phyloP scores from a whole-genome alignment of 2,113 vertebrate genomes.

The Elachura formosa region DNA sequence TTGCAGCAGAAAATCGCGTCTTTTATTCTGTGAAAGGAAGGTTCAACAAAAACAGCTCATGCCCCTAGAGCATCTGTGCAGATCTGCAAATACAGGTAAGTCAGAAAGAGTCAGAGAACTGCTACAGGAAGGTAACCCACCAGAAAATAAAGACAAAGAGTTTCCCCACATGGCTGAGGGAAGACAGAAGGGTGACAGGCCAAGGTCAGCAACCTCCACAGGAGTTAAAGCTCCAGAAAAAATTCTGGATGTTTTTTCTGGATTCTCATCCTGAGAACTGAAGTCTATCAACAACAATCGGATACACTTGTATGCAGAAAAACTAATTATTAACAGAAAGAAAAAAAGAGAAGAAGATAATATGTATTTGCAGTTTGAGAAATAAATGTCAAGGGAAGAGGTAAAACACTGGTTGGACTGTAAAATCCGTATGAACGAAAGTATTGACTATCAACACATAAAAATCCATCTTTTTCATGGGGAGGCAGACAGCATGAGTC shows the following conservation, averaged over 20 bases:
- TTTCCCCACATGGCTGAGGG: neutral
- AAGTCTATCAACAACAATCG: neutral
- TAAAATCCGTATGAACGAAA: neutral
- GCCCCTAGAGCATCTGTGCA: neutral
- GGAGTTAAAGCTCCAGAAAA: neutral
- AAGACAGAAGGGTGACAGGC: neutral
- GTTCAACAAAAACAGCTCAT: neutral
- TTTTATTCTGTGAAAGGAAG: neutral
- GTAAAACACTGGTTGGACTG: neutral
- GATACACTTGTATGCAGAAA: neutral
- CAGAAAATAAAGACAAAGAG: neutral
- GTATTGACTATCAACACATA: neutral
- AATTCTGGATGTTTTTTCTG: too few species aligned
- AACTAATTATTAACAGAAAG: neutral
- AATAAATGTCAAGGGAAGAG: neutral
- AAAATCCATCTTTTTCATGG: neutral
- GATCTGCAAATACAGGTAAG: neutral
- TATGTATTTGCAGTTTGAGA: neutral
- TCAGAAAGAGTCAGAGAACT: neutral
- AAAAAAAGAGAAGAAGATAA: neutral
- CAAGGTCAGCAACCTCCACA: neutral
- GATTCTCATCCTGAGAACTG: neutral
- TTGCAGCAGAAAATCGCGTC: neutral
- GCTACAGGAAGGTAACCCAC: neutral
- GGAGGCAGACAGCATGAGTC: neutral